Conservation (phyloP, 2,113 vertebrate species). For the Marcusenius ussheri region DNA sequence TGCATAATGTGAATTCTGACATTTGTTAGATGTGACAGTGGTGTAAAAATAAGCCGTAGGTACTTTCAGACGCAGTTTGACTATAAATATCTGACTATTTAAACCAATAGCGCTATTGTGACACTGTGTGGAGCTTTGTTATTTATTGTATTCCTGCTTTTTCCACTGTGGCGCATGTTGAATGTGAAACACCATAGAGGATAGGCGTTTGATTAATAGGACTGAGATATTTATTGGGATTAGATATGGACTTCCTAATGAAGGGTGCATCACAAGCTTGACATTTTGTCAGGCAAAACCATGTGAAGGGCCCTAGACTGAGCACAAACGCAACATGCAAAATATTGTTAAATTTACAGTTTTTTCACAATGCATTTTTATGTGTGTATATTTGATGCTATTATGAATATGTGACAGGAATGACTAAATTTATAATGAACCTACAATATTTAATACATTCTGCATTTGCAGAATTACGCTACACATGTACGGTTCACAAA, state of each 20-base stretch:
- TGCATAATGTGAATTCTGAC: not conserved
- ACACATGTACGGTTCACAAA: not conserved
- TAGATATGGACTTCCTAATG: not conserved
- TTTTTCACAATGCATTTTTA: not conserved
- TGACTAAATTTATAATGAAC: not conserved
- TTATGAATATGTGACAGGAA: not conserved
- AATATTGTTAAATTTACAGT: not conserved
- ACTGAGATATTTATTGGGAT: not conserved
- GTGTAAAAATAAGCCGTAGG: not conserved
- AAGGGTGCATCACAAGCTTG: not conserved
- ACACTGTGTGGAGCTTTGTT: not conserved
- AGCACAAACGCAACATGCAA: not conserved
- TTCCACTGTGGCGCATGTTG: not conserved
- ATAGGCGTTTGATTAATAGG: not conserved
- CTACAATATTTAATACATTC: not conserved
- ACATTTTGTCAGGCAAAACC: not conserved
- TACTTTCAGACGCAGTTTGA: not conserved
- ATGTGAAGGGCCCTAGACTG: not conserved
- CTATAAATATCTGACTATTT: not conserved
- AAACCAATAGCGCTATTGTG: not conserved
- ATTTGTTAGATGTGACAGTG: not conserved
- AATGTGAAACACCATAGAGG: not conserved
- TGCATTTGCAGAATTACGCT: not conserved
- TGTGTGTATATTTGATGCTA: not conserved
- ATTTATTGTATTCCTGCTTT: not conserved